Conservation (phyloP, 2,113 vertebrate genomes). For the Lota lota region DNA sequence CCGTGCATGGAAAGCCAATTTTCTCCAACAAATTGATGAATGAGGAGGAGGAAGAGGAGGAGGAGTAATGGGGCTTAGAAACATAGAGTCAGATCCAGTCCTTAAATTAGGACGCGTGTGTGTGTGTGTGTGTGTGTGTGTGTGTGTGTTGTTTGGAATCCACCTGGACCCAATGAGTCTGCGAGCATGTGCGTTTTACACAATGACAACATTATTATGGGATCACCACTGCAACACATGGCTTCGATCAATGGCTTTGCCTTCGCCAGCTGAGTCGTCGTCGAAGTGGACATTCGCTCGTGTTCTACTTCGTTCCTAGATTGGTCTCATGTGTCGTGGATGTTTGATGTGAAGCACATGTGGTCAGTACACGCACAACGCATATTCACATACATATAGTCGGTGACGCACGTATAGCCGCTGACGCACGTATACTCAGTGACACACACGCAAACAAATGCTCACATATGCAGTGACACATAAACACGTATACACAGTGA, state of each 20-base stretch:
- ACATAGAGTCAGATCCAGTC: too few species aligned
- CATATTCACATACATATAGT: neutral
- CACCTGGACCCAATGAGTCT: constrained; percentile 20
- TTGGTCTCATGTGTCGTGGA: constrained; percentile 19
- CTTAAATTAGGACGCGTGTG: too few species aligned
- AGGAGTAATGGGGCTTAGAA: neutral
- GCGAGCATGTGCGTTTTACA: neutral
- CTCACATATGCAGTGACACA: neutral
- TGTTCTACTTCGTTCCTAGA: constrained; percentile 31
- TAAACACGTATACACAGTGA: neutral
- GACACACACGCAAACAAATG: constrained; percentile 9
- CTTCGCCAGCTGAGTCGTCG: constrained; percentile 20
- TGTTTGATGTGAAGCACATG: constrained; percentile 52
- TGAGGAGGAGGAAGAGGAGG: neutral
- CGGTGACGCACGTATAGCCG: neutral
- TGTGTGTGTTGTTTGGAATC: constrained; percentile 20
- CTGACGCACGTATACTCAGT: constrained; percentile 14
- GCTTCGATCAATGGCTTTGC: constrained; percentile 40
- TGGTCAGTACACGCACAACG: constrained; percentile 7
- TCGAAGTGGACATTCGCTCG: neutral
- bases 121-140: too few species aligned
- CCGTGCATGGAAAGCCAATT: too few species aligned
- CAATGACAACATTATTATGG: neutral
- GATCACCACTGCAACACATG: constrained; percentile 35
- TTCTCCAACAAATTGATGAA: too few species aligned